Conservation (phyloP, 2,113 vertebrate genomes). For the Dipodomys merriami region DNA sequence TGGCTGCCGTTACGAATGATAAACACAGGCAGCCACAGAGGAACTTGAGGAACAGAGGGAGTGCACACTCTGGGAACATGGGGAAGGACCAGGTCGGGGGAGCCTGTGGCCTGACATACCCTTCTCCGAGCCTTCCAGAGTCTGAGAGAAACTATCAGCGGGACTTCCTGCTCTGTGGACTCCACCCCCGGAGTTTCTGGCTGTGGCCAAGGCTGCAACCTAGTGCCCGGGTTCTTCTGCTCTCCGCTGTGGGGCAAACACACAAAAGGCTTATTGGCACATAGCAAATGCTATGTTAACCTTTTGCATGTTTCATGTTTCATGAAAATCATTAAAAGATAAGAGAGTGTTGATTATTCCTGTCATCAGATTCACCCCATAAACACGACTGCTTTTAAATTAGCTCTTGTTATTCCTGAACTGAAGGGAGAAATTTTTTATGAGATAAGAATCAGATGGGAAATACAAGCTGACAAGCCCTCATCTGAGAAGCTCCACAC, state of each 20-base stretch:
- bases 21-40: not conserved
- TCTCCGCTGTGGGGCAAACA: not conserved
- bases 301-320: not conserved
- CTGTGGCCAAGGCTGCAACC: accelerated
- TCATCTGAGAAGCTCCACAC: not conserved
- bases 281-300: not conserved
- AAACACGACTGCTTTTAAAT: not conserved
- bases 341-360: not conserved
- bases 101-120: too few relatives aligned
- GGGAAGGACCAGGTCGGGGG: not conserved
- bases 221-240: not conserved
- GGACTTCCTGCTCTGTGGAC: not conserved
- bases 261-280: not conserved
- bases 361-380: not conserved
- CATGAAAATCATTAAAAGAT: not conserved
- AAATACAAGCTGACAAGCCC: not conserved
- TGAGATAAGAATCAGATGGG: not conserved
- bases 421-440: not conserved
- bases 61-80: too few relatives aligned
- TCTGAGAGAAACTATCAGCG: not conserved
- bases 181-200: not conserved
- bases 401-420: not conserved
- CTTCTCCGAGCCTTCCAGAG: too few relatives aligned
- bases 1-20: accelerated
- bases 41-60: too few relatives aligned